Base-by-base conservation (phyloP, 2,797 vertebrate species). In the Tympanoctomys barrerae region DNA sequence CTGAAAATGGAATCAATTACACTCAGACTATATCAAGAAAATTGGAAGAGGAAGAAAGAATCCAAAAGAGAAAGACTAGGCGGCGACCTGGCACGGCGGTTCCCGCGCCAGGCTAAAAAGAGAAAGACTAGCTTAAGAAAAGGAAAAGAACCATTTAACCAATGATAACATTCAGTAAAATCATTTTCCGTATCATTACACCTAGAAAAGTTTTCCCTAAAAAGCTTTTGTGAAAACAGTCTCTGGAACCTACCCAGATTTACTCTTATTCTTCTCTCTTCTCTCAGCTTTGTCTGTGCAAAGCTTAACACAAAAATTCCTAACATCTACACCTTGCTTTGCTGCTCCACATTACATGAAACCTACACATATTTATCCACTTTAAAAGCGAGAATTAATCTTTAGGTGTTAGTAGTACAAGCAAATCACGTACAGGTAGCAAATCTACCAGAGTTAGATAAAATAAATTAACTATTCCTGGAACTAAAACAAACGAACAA, bases 51-150 rank as follows among this genome's bases (percentile, higher is more conserved):
- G 24, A 14, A n/a, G 7, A 73, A 0, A 82, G n/a, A 77, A 83
- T 62, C 6, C 61, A 62, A 59, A 78, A 83, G 14, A 70, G 31
- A 92, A 94, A 57, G 39, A 89, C 86, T 82, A 90, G 12, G n/a
- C n/a, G n/a, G n/a, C n/a, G n/a, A n/a, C n/a, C n/a, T n/a, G n/a
- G n/a, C n/a, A n/a, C n/a, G n/a, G n/a, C n/a, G n/a, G n/a, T n/a
- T n/a, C n/a, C n/a, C n/a, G n/a, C n/a, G n/a, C n/a, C n/a, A n/a
- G n/a, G n/a, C n/a, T n/a, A n/a, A 62, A 59, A 78, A 83, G 14
- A 70, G 31, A 92, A 94, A 57, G 39, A 89, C 86, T 82, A 90
- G 12, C 0, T 16, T 26, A 83, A 24, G 7, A 77, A 88, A 84
- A 42, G 42, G 18, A 14, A 66, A 85, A 54, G 36, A 92, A 85